Base-by-base conservation (phyloP, 2,797 vertebrate genomes). In the Anguilla marmorata region DNA sequence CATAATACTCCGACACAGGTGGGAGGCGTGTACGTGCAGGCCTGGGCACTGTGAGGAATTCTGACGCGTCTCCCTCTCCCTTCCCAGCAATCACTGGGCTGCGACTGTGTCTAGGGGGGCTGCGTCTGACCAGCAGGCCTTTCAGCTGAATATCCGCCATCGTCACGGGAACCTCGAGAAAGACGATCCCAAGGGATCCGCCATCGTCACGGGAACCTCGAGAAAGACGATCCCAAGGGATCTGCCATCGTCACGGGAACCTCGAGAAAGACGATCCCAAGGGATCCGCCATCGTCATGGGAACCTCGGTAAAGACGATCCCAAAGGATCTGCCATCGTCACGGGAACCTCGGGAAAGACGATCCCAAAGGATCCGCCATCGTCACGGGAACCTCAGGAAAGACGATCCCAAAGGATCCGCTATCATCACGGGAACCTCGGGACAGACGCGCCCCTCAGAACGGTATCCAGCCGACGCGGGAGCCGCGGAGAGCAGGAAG, bases 151-250 rank as follows among this genome's bases (percentile, higher is more conserved):
- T 6, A 37, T 45, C 74, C 16, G 33, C 16, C 33, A 41, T 14
- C 14, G 33, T 41, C 33, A 24, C 6, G 37, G 3, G 41, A n/a
- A 27, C 63, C 63, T 0, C 63, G 21, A 24, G 21, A n/a, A 5
- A 5, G 63, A 66, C 1, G 21, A 21, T 3, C 19, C 16, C 58
- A 27, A 24, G 60, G 4, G 24, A 66, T 66, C 63, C 0, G 9
- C 50, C 0, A 52, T 52, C 50, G 7, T 12, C 50, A 52, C 9
- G 50, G 50, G 50, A 52, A 91, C 89, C 91, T 91, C 90, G 91
- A 91, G 93, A 94, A 92, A 56, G 93, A 9, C 27, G 9, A 1
- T 72, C n/a, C 41, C 72, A 30, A 33, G 72, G 72, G 30, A 12
- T 37, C 27, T 0, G 27, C 72, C 14, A 16, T 37, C n/a, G 11